A percentile compares a stretch with the other conserved stretches of the same genome.
Conservation (phyloP, 2,113 vertebrate species). For the Gymnorhina tibicen region DNA sequence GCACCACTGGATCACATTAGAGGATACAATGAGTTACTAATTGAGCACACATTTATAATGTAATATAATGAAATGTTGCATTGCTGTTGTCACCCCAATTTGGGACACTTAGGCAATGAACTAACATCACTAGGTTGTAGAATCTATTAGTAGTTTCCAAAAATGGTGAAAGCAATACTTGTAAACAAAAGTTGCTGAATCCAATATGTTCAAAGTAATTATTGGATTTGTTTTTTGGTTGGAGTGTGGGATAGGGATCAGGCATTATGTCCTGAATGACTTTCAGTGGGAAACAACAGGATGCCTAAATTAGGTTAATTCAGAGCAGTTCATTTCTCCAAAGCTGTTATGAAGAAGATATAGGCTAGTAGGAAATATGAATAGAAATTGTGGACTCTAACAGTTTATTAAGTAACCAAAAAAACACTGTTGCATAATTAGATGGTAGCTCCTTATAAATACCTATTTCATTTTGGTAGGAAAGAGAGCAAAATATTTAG, state of each 20-base stretch:
- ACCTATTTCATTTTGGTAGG: not conserved
- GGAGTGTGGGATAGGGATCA: not conserved
- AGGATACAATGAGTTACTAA: not conserved
- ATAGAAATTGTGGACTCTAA: not conserved
- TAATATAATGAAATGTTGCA: not conserved
- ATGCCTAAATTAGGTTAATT: not conserved
- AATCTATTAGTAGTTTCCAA: not conserved
- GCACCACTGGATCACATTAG: not conserved
- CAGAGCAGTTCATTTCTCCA: not conserved
- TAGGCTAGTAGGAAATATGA: not conserved
- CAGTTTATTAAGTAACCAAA: not conserved
- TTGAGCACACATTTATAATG: not conserved
- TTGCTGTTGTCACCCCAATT: not conserved
- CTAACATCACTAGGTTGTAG: not conserved
- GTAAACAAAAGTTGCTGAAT: not conserved
- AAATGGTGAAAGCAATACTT: not conserved
- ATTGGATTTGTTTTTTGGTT: not conserved
- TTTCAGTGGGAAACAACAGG: not conserved
- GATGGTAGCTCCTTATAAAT: not conserved
- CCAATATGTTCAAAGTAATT: not conserved
- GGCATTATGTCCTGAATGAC: not conserved
- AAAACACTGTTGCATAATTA: not conserved
- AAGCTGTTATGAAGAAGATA: not conserved
- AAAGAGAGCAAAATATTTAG: not conserved
- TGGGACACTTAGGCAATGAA: not conserved